Base-by-base conservation (phyloP, 2,113 vertebrate species). In the Scortum barcoo region DNA sequence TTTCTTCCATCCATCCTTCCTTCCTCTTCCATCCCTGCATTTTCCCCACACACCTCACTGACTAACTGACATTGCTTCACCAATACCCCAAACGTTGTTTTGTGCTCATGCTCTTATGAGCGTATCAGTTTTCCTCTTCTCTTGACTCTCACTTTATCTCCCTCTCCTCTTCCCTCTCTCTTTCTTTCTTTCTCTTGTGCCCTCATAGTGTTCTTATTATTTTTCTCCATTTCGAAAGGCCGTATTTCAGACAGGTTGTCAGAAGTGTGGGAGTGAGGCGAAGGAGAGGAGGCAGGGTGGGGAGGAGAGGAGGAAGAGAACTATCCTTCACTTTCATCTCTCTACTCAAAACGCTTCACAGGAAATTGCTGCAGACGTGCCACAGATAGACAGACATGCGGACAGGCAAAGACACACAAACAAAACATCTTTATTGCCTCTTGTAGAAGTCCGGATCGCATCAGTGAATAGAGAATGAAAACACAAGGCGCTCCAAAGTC, bases 361-460 rank as follows among this genome's bases (percentile, higher is more conserved):
- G 88, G 83, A 93, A 92, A 90, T 89, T 89, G 81, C 81, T 58
- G 50, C 74, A 74, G 85, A 86, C 38, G 17, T 57, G 46, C 62
- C 54, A 54, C 50, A 85, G 76, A 87, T 26, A 56, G 75, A 46
- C 46, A 50, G n/a, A 83, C 1, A 72, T 60, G 53, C 50, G 1
- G 54, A 80, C 78, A 53, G 28, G 36, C 68, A 72, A 28, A 76
- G 26, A 58, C 60, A 69, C 73, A 48, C 24, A 61, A 60, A 76
- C 48, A 38, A 51, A 38, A 67, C 56, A 50, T 84, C 79, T 83
- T 75, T 81, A 81, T 85, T 91, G 67, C 76, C 50, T 73, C 71
- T 78, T 0, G 22, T 57, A 30, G 76, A 84, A 28, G 73, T 75
- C 66, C 24, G 44, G 54, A 90, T 86, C 1, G 56, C 79, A 46